These are phyloP conservation scores for Lysandra coridon DNA, from an alignment of 2,888 invertebrate species.

Conservation along the genomic window DNA sequence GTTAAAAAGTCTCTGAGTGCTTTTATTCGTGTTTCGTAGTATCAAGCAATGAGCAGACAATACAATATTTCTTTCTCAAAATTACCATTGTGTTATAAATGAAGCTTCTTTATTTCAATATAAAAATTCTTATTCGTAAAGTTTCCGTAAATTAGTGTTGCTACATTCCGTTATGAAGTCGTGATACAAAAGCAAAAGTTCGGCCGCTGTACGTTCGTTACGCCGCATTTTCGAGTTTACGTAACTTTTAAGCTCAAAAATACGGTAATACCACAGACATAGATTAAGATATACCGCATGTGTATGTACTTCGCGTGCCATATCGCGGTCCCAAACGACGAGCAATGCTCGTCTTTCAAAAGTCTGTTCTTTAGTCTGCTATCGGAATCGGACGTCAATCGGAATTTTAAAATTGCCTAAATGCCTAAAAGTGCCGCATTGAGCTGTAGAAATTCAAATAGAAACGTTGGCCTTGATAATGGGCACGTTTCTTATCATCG, in stretches of 20 bases:
- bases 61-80: background rate
- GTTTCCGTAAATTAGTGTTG: slow-evolving; percentile 3
- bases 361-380: no score
- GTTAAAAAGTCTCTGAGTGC: background rate
- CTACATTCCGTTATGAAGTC: background rate
- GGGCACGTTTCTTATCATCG: no score
- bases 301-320: no score
- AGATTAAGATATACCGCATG: no score
- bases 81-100: background rate
- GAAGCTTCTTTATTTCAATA: background rate
- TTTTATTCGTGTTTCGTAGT: background rate
- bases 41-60: background rate
- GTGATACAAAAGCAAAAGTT: slow-evolving; percentile 7
- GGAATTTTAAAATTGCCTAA: no score
- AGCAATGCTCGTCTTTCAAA: no score
- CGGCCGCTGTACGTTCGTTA: background rate
- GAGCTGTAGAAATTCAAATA: no score
- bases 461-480: no score
- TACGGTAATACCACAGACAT: background rate
- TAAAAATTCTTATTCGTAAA: background rate
- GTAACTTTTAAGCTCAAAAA: slow-evolving; percentile 12
- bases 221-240: background rate
- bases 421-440: no score
- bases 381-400: no score
- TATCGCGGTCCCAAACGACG: no score